Base-by-base conservation (phyloP, 2,888 invertebrate genomes). In the Carterocephalus palaemon region DNA sequence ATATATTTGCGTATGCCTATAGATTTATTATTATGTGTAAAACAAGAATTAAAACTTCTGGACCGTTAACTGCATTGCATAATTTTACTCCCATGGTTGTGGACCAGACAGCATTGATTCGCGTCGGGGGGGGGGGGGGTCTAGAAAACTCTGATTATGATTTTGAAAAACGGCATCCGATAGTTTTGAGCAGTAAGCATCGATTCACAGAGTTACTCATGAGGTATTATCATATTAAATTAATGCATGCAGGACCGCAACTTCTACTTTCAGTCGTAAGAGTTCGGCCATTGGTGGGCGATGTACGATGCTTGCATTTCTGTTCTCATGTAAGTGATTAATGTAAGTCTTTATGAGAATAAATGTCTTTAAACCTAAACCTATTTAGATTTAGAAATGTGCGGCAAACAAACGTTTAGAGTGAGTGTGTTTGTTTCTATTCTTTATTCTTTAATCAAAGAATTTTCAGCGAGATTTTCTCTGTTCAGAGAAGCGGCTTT, bases 1-100 rank as follows among this genome's bases (percentile, higher is more conserved):
- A 16, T 16, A 17, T 31, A 5, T 17, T 31, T 31, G 31, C 31
- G 8, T 31, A 31, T 4, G 17, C 15, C 2, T 1, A 3, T 2
- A 31, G 31, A 17, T 31, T 31, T 16, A 6, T 31, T 31, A 16
- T 5, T 2, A 31, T 15, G 8, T 15, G 31, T 31, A 13, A n/a
- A 31, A 3, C 2, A 7, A 16, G 9, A 15, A 4, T 2, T 13
- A 31, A n/a, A 6, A 16, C 7, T 1, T 3, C 16, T 8, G 31
- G 31, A 31, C 31, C 31, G 15, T 15, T 31, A n/a, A 31, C 31
- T 31, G 31, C 31, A 2, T 8, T 31, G 12, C 16, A 31, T 6
- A 31, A 31, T 16, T 31, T 16, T 15, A 31, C 31, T 5, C 31
- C 31, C 17, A 15, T 3, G 2, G 16, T 31, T n/a, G 31, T 15